Evolutionary conservation across 2,113 vertebrate species (phyloP).

Genomic region (Aptenodytes forsteri): DNA sequence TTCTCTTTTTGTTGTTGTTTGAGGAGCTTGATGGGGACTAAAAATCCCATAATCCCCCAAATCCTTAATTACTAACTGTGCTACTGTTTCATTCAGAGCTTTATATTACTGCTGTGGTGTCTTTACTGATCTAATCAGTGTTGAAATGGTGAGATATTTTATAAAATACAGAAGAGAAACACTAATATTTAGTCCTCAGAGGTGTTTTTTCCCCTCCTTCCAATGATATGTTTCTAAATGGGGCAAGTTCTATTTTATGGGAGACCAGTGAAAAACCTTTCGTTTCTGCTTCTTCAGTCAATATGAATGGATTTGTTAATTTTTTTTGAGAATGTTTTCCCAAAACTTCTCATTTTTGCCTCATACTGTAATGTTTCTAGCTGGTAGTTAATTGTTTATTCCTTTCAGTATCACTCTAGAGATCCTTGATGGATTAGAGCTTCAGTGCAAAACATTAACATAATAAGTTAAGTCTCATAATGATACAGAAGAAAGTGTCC

Average conservation of each 20-base stretch:
- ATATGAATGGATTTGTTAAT: neutral
- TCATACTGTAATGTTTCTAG: neutral
- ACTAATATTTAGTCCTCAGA: neutral
- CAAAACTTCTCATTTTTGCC: neutral
- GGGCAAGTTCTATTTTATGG: neutral
- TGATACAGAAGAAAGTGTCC: neutral
- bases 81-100: neutral
- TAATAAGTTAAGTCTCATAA: constrained; percentile 15
- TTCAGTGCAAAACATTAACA: neutral
- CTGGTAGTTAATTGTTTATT: constrained; percentile 7
- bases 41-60: neutral
- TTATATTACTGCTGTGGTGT: neutral
- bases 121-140: neutral
- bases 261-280: neutral
- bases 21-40: neutral
- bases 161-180: neutral
- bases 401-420: neutral
- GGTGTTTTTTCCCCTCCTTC: neutral
- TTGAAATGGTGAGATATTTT: neutral
- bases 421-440: neutral
- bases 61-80: neutral
- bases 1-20: neutral
- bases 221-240: neutral
- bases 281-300: neutral
- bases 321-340: neutral